Evolutionary conservation across 2,888 invertebrate genomes (phyloP).

Genomic region (Synergus japonicus): DNA sequence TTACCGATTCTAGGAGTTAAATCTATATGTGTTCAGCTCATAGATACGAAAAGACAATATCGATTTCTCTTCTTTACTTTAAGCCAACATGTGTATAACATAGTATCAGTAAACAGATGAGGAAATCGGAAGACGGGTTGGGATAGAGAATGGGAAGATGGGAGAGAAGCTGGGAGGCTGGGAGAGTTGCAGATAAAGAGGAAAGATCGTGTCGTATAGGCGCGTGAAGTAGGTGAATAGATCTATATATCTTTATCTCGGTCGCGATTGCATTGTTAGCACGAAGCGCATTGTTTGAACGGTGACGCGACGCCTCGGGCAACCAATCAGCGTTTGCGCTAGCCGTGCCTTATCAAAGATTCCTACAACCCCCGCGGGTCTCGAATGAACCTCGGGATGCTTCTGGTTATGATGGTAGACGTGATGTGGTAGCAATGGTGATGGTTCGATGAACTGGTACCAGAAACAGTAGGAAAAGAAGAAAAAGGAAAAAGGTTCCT

Average conservation of each 20-base stretch:
- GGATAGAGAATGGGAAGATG: no score
- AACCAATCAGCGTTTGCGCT: constrained; percentile 71
- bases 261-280: constrained; percentile 72
- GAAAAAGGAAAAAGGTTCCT: constrained; percentile 34
- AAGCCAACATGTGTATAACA: neutral
- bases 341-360: constrained; percentile 70
- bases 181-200: neutral
- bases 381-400: constrained; percentile 56
- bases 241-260: constrained; percentile 65
- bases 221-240: constrained; percentile 39
- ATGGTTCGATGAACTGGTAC: constrained; percentile 21
- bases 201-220: constrained; percentile 34
- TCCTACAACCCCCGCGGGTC: constrained; percentile 56
- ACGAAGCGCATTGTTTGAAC: constrained; percentile 71
- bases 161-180: no score
- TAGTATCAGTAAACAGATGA: neutral
- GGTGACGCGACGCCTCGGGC: constrained; percentile 69
- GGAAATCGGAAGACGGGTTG: neutral
- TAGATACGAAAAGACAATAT: neutral
- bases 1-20: no score
- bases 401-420: constrained; percentile 10
- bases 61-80: neutral
- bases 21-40: no score
- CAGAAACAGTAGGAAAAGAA: neutral
- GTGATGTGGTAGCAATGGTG: neutral